Conservation (phyloP, 2,888 invertebrate genomes). For the Didymodactylos carnosus region DNA sequence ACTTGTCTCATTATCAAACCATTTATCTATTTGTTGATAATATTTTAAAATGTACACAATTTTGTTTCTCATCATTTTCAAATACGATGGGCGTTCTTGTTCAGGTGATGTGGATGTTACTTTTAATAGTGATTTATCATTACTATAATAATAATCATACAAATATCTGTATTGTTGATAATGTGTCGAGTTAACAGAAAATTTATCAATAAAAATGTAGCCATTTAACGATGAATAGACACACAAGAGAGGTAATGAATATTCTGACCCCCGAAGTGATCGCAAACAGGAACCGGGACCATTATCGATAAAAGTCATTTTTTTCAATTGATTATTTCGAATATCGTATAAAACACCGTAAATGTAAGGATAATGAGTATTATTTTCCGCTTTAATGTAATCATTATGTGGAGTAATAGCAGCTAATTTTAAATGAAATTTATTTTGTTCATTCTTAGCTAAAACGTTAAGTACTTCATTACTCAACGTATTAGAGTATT, state of each 20-base stretch:
- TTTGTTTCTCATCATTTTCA: background rate
- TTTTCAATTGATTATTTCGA: background rate
- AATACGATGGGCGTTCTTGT: conserved; percentile 2
- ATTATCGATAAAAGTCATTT: background rate
- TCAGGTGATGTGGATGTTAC: conserved; percentile 8
- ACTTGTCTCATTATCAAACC: background rate
- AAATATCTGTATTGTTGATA: background rate
- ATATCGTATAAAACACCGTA: conserved; percentile 10
- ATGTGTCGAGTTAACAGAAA: background rate
- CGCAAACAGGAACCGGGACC: conserved; percentile 3
- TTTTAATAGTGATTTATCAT: background rate
- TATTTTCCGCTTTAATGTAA: background rate
- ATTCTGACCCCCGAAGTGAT: background rate
- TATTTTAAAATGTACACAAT: background rate
- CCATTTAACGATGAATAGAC: background rate
- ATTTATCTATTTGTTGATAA: background rate
- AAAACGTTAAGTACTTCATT: background rate
- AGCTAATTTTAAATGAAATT: conserved; percentile 1
- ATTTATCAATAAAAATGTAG: background rate
- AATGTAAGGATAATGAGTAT: conserved; percentile 1
- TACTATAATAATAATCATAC: background rate
- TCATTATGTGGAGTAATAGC: background rate
- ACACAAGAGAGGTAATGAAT: background rate
- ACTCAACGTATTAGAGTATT: background rate
- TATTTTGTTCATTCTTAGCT: too few relatives aligned